These are phyloP conservation scores for Eupithecia subfuscata DNA, from an alignment of 2,888 invertebrate species.

Conservation along the genomic window DNA sequence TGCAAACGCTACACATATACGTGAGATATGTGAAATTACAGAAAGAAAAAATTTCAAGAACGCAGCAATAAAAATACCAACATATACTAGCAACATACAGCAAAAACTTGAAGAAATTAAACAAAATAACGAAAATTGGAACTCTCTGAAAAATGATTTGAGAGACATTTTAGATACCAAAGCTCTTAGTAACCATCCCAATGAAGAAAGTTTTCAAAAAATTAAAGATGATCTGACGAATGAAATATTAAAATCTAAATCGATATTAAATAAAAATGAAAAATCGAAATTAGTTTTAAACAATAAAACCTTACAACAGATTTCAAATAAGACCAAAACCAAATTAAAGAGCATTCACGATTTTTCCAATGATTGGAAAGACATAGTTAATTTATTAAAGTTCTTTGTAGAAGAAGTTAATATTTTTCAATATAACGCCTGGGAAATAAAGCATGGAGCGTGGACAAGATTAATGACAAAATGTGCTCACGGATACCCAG, in stretches of 20 bases:
- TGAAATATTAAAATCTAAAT: neutral
- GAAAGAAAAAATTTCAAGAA: neutral
- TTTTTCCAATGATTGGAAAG: slow-evolving; percentile 12
- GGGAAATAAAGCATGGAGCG: neutral
- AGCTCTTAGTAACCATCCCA: slow-evolving; percentile 1
- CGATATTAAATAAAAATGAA: neutral
- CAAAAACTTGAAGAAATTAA: slow-evolving; percentile 12
- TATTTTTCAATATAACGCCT: neutral
- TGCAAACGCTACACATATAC: slow-evolving; percentile 2
- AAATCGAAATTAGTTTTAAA: neutral
- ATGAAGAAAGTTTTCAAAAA: slow-evolving; percentile 6
- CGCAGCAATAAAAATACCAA: neutral
- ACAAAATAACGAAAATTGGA: slow-evolving; percentile 3
- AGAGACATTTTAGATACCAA: neutral
- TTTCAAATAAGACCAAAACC: neutral
- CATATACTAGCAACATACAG: neutral
- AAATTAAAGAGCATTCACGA: slow-evolving; percentile 5
- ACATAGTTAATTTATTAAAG: slow-evolving; percentile 11
- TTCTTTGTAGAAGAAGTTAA: slow-evolving; percentile 14
- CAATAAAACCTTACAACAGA: neutral
- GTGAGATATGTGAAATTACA: neutral
- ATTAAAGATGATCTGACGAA: neutral
- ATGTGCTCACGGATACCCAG: neutral
- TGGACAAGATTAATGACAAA: slow-evolving; percentile 8
- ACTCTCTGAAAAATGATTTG: slow-evolving; percentile 1